These are phyloP conservation scores for Trichoplusia ni DNA, from an alignment of 1,140 invertebrate genomes.

Conservation along the genomic window DNA sequence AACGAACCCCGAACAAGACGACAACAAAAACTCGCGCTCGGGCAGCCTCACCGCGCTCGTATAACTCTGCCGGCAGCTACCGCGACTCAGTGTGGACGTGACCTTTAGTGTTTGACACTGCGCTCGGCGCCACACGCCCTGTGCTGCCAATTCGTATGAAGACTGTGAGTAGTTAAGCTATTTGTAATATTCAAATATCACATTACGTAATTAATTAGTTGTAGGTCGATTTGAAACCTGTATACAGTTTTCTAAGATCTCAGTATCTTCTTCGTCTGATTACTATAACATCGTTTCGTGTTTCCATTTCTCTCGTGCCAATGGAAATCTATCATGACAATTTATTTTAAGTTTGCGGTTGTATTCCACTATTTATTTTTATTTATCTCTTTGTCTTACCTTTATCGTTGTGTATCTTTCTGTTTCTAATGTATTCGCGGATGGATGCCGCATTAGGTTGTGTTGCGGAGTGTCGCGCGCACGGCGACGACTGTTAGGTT, in stretches of 20 bases:
- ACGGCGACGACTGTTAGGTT: background rate
- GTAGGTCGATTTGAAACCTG: conserved; percentile 58
- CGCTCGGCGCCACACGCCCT: background rate
- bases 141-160: conserved; percentile 52
- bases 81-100: conserved; percentile 50
- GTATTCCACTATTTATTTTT: conserved; percentile 69
- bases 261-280: conserved; percentile 56
- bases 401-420: conserved; percentile 6
- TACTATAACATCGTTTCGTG: conserved; percentile 43
- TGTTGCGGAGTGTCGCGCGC: background rate
- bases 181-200: conserved; percentile 53
- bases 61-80: conserved; percentile 20
- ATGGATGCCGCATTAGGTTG: conserved; percentile 6
- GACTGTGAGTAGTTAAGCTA: conserved; percentile 66
- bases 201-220: conserved; percentile 49
- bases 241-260: conserved; percentile 76
- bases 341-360: conserved; percentile 59
- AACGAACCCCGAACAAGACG: conserved; percentile 47
- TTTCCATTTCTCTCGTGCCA: conserved; percentile 69
- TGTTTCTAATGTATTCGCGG: conserved; percentile 7
- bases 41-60: conserved; percentile 72
- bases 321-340: conserved; percentile 74
- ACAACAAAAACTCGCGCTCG: conserved; percentile 61
- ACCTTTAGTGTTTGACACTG: conserved; percentile 37
- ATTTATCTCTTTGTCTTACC: conserved; percentile 56